phyloP scores from a whole-genome alignment of 64 coral and sea anemone genomes.

The Pachyseris speciosa region DNA sequence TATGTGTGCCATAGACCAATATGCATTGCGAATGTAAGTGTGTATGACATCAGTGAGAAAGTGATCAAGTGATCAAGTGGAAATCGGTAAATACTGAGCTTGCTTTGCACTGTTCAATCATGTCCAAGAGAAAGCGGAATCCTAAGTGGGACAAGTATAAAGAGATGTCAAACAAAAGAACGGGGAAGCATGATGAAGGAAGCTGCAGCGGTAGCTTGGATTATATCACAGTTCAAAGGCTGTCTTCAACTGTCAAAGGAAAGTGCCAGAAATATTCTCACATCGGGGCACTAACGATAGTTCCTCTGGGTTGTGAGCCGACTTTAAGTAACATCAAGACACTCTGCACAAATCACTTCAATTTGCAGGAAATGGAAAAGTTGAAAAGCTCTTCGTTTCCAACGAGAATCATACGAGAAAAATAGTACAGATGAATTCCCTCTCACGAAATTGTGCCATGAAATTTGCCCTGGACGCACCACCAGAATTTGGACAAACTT shows the following conservation, averaged over 20 bases:
- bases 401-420: no score
- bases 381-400: no score
- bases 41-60: not conserved
- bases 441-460: no score
- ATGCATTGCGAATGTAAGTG: not conserved
- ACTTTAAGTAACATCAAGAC: conserved; percentile 44
- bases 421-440: no score
- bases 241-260: conserved; percentile 1
- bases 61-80: not conserved
- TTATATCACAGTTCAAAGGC: no score
- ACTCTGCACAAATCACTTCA: conserved; percentile 10
- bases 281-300: conserved; percentile 32
- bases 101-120: not conserved
- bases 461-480: no score
- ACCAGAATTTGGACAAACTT: no score
- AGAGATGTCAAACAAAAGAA: conserved; percentile 1
- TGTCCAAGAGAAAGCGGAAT: not conserved
- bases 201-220: not conserved
- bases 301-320: conserved; percentile 19
- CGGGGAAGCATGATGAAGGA: not conserved
- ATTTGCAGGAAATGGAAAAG: no score
- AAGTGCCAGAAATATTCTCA: conserved; percentile 8
- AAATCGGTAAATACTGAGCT: not conserved
- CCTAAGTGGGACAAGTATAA: not conserved
- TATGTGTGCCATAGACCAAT: no score